Evolutionary conservation across 2,113 vertebrate genomes (phyloP), one percentile per base, ranked within the genome.

Genomic region (Tretioscincus oriximinensis): DNA sequence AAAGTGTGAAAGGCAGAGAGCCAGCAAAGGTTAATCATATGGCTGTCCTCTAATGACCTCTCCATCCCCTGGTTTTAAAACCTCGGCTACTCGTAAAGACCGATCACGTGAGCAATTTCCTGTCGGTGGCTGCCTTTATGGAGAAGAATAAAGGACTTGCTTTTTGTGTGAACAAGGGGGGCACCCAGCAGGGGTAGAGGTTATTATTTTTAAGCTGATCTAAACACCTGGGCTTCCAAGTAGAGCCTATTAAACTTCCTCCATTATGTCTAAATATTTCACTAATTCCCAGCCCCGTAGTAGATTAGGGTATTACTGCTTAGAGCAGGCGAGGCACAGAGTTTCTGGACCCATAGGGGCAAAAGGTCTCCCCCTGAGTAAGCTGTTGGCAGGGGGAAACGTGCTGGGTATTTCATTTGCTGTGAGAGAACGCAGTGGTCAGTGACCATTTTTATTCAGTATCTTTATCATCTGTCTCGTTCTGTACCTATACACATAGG

Each of bases 61-160:
- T 95, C 91, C 83, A 95, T 92, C 95, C 95, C 94, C 1, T 86
- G 92, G 92, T 94, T 76, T 94, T 93, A 95, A 96, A 95, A 95
- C 95, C 93, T 91, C 92, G 47, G 79, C 90, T 92, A 93, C 95
- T 95, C 95, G 95, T 96, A 97, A 97, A 97, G 96, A 93, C 95
- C 94, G 95, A 96, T 96, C 95, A 95, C 95, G 94, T 95, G 94
- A 96, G 95, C 96, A 96, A 97, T 97, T 98, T 98, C 97, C 96
- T 97, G 96, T 96, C 92, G 93, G 92, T 93, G 94, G 92, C 95
- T 93, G 95, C 91, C 88, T 97, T 97, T 96, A 96, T 93, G 86
- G 93, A 88, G 92, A 92, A 93, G 95, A 95, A 95, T 94, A 96
- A 97, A 97, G 95, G 95, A 92, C 87, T 79, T 90, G 93, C 88